Conservation (phyloP, 2,113 vertebrate species). For the Hippoglossus stenolepis region DNA sequence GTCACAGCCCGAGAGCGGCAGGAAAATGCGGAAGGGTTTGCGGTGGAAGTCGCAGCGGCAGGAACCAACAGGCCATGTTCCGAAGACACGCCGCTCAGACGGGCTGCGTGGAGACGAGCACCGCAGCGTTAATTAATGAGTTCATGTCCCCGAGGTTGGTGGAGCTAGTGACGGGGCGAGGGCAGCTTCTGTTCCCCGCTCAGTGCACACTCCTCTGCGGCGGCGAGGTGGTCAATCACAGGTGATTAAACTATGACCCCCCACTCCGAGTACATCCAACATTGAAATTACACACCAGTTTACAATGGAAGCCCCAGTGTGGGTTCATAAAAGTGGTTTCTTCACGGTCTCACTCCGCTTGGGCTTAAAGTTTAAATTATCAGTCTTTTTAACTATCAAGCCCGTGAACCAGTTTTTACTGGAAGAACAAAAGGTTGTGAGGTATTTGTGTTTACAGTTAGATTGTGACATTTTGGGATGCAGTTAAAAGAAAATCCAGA, state of each 20-base stretch:
- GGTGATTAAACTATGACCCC: constrained; percentile 19
- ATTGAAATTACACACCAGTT: constrained; percentile 12
- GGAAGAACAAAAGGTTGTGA: too few species aligned
- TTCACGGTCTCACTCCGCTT: too few species aligned
- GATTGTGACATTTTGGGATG: too few species aligned
- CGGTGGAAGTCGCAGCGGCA: constrained; percentile 81
- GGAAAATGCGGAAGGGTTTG: constrained; percentile 92
- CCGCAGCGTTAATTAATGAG: constrained; percentile 18
- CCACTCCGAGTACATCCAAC: not conserved
- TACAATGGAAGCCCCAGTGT: not conserved
- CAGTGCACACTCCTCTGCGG: not conserved
- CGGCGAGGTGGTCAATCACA: constrained; percentile 3
- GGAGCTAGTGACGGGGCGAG: not conserved
- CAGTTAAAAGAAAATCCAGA: too few species aligned
- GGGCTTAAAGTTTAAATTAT: too few species aligned
- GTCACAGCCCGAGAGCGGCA: constrained; percentile 92
- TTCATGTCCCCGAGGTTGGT: constrained; percentile 5
- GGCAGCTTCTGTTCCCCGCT: not conserved
- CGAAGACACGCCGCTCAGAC: constrained; percentile 3
- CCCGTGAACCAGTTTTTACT: too few species aligned
- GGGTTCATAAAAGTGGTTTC: not conserved
- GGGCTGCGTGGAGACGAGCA: constrained; percentile 15
- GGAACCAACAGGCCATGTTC: constrained; percentile 78
- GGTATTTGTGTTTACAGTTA: too few species aligned
- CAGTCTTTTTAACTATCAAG: too few species aligned